Base-by-base conservation (phyloP, 2,797 vertebrate genomes). In the Toxotes lorentzi region DNA sequence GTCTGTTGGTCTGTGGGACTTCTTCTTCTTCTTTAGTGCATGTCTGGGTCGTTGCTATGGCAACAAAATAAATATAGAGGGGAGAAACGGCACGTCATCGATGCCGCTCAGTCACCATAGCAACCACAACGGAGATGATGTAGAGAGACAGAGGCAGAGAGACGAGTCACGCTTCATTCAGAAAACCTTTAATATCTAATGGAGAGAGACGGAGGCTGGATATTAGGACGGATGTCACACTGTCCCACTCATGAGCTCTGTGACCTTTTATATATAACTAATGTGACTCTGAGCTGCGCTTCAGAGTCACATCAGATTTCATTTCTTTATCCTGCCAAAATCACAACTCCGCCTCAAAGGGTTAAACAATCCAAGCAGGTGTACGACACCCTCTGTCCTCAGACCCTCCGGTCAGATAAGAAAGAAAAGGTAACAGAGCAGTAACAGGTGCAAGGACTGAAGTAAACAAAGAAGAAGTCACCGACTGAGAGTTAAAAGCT, bases 21-120 rank as follows among this genome's bases (percentile, higher is more conserved):
- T 27, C 67, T 32, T 53, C 51, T 12, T 51, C 61, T 38, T 57
- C 78, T 63, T 74, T 8, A 56, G 81, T 66, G 73, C 78, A 68
- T n/a, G 76, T 81, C 86, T 86, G 82, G 66, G 77, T 64, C 38
- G 66, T 93, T 50, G 34, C 87, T 58, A 87, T 48, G 5, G 92
- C 90, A 93, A 93, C 92, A 59, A 83, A 87, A 86, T 92, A 92
- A 93, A 93, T 92, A 90, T 92, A 93, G 91, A 91, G 90, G 83
- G 71, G 70, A 85, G 82, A 91, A 86, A 82, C 13, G 35, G n/a
- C 78, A 67, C 83, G 81, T 91, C 90, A 89, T 73, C 40, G 9
- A 34, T 83, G 88, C 84, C 24, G 73, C 78, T 60, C 77, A 1
- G 81, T 91, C 47, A 10, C 84, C 80, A 83, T 87, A 77, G 84